Conservation (phyloP, 2,888 invertebrate genomes). For the Cantharis flavilabris region DNA sequence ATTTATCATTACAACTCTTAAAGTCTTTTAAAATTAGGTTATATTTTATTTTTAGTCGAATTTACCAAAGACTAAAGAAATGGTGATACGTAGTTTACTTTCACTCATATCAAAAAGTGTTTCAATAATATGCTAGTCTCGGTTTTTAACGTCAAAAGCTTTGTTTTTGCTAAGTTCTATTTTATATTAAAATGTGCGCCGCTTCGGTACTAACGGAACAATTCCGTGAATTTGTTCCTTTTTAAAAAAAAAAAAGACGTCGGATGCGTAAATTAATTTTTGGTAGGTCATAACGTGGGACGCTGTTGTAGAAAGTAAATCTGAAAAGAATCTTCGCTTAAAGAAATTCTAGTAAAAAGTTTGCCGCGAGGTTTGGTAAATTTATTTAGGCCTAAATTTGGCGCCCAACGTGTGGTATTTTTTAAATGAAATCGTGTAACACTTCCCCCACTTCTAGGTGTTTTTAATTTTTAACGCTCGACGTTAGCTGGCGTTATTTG, state of each 20-base stretch:
- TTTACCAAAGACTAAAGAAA: constrained; percentile 1
- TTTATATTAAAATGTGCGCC: background rate
- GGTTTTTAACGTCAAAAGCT: background rate
- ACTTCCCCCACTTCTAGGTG: background rate
- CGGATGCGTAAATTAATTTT: background rate
- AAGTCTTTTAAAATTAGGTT: constrained; percentile 10
- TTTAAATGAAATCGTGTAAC: background rate
- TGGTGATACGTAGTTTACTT: background rate
- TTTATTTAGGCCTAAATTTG: background rate
- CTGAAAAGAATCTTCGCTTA: background rate
- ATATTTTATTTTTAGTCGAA: background rate
- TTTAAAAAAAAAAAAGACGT: background rate
- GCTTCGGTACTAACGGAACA: background rate
- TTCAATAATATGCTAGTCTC: background rate
- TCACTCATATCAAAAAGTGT: background rate
- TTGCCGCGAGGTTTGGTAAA: background rate
- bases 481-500: background rate
- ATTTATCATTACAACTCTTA: constrained; percentile 50
- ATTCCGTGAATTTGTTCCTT: background rate
- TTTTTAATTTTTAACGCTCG: background rate
- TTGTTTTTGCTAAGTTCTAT: background rate
- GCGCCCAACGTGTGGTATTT: background rate
- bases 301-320: background rate
- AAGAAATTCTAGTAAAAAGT: background rate
- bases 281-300: background rate